phyloP scores from a whole-genome alignment of 2,797 vertebrate genomes.

The Coendou prehensilis region DNA sequence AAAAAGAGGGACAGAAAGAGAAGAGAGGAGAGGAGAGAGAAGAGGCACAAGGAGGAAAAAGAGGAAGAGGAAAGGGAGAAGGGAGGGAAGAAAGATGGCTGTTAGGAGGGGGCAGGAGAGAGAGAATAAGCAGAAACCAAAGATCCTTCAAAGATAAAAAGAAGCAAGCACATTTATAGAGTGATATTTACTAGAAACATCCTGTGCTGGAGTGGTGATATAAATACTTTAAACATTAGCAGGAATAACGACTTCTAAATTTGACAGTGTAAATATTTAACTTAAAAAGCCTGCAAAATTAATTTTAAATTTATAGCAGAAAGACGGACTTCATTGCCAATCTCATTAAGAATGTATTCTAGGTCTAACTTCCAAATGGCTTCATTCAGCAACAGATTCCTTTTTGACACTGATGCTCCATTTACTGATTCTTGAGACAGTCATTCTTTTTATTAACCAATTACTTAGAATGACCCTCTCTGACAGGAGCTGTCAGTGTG shows the following conservation, averaged over 20 bases:
- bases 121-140: constrained; percentile 73
- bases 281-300: constrained; percentile 84
- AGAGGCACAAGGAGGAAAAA: neutral
- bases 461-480: constrained; percentile 92
- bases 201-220: constrained; percentile 74
- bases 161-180: constrained; percentile 78
- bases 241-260: constrained; percentile 79
- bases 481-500: constrained; percentile 93
- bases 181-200: constrained; percentile 84
- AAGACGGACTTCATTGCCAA: constrained; percentile 79
- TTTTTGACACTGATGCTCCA: constrained; percentile 92
- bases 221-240: constrained; percentile 79
- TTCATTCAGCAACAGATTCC: constrained; percentile 93
- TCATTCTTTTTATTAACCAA: constrained; percentile 87
- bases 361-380: constrained; percentile 91
- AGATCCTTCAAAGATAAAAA: constrained; percentile 82
- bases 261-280: constrained; percentile 87
- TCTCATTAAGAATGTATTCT: constrained; percentile 86
- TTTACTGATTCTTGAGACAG: constrained; percentile 86
- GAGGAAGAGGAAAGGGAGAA: neutral
- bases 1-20: no score
- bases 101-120: neutral
- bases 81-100: neutral
- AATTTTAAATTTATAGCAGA: constrained; percentile 86
- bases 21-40: no score